phyloP scores from a whole-genome alignment of 2,113 vertebrate species.

The Xiphophorus hellerii region DNA sequence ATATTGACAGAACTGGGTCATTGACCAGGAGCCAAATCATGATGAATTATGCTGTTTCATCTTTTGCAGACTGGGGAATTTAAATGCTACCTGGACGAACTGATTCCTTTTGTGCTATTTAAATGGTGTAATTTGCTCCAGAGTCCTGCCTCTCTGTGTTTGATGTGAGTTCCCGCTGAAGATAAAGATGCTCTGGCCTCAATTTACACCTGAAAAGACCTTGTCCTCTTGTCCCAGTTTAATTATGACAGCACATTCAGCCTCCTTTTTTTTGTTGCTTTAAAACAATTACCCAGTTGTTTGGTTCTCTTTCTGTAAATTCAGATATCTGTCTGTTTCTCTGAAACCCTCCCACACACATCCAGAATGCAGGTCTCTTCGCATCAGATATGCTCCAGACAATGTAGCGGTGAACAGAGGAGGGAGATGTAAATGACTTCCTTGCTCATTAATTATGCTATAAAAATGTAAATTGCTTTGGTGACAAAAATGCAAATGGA shows the following conservation, averaged over 20 bases:
- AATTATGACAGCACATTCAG: conserved; percentile 48
- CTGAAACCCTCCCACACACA: conserved; percentile 54
- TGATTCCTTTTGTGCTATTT: conserved; percentile 59
- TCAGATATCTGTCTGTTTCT: conserved; percentile 43
- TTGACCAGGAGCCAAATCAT: conserved; percentile 45
- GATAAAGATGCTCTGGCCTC: conserved; percentile 59
- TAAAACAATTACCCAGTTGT: conserved; percentile 44
- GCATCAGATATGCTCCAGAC: conserved; percentile 66
- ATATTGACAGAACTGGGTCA: conserved; percentile 58
- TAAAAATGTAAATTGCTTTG: conserved; percentile 84
- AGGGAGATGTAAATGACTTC: conserved; percentile 80
- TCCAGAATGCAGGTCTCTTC: conserved; percentile 42
- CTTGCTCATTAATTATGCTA: conserved; percentile 84
- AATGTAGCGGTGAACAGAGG: conserved; percentile 53
- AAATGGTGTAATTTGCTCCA: conserved; percentile 73
- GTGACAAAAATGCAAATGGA: conserved; percentile 82
- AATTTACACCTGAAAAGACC: conserved; percentile 77
- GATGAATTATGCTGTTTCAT: conserved; percentile 73
- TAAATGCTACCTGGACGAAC: conserved; percentile 59
- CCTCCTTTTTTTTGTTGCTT: conserved; percentile 28
- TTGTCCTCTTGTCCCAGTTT: conserved; percentile 22
- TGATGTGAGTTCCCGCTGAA: conserved; percentile 70
- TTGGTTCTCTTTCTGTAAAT: conserved; percentile 34
- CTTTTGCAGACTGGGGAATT: conserved; percentile 40
- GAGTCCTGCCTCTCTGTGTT: conserved; percentile 59